These are phyloP conservation scores for Paramormyrops hopkinsi DNA, from an alignment of 2,797 vertebrate genomes.

Conservation along the genomic window DNA sequence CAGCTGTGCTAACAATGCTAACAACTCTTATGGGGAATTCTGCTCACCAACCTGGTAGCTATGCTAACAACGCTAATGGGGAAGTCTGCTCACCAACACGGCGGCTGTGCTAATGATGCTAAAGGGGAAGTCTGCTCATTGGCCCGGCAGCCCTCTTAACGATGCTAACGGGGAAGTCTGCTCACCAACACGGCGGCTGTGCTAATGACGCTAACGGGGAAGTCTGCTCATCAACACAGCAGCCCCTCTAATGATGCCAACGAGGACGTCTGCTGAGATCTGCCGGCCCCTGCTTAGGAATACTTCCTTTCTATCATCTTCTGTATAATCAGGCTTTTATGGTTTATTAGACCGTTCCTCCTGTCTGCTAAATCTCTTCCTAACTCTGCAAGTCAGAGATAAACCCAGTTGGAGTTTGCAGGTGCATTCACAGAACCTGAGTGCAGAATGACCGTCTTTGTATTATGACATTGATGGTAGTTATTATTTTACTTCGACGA, in stretches of 20 bases:
- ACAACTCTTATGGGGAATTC: background rate
- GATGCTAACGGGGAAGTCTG: background rate
- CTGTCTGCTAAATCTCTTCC: background rate
- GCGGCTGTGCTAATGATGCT: too few species aligned
- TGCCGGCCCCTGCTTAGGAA: background rate
- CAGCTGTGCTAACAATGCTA: background rate
- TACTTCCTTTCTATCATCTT: background rate
- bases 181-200: rapidly evolving
- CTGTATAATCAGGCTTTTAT: background rate
- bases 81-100: background rate
- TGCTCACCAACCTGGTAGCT: background rate
- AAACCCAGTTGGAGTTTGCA: background rate
- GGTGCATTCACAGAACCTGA: background rate
- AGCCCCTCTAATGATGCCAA: background rate
- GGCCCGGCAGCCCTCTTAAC: rapidly evolving
- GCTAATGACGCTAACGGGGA: background rate
- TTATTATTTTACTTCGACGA: background rate
- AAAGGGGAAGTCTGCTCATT: too few species aligned
- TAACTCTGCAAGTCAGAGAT: background rate
- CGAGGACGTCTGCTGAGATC: too few species aligned
- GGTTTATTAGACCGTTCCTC: background rate
- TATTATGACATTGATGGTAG: background rate
- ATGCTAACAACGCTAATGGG: background rate
- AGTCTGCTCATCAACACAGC: background rate
- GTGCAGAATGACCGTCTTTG: background rate